phyloP scores from a whole-genome alignment of 2,888 invertebrate genomes.

The Tuberolachnus salignus region DNA sequence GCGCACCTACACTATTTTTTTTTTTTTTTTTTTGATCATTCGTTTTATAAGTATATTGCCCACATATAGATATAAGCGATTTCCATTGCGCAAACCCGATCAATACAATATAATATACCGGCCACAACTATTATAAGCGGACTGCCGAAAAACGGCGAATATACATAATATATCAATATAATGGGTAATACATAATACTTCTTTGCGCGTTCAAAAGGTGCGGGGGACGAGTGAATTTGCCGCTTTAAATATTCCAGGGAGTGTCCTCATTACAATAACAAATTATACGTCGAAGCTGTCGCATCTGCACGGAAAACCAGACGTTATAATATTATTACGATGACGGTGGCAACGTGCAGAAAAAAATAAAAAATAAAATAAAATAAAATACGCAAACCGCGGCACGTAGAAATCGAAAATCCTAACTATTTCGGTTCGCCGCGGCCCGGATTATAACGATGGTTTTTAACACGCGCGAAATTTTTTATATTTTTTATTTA shows the following conservation, averaged over 20 bases:
- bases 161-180: no score
- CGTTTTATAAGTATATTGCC: no score
- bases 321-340: constrained; percentile 3
- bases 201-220: no score
- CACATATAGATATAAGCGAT: no score
- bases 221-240: constrained; percentile 2
- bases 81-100: no score
- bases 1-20: no score
- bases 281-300: constrained; percentile 32
- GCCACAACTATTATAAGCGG: no score
- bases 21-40: no score
- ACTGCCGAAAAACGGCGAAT: no score
- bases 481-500: no score
- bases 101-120: background rate
- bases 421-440: background rate
- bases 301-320: constrained; percentile 28
- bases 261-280: constrained; percentile 51
- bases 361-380: constrained; percentile 11
- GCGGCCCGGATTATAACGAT: background rate
- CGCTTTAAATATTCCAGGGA: constrained; percentile 39
- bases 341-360: background rate
- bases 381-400: background rate
- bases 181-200: no score
- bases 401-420: constrained; percentile 11
- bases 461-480: background rate